A percentile compares a stretch with the other conserved stretches of the same genome.
Evolutionary conservation across 37 sponge, comb jelly and placozoan species (phyloP).

Genomic region (Ianthella basta): DNA sequence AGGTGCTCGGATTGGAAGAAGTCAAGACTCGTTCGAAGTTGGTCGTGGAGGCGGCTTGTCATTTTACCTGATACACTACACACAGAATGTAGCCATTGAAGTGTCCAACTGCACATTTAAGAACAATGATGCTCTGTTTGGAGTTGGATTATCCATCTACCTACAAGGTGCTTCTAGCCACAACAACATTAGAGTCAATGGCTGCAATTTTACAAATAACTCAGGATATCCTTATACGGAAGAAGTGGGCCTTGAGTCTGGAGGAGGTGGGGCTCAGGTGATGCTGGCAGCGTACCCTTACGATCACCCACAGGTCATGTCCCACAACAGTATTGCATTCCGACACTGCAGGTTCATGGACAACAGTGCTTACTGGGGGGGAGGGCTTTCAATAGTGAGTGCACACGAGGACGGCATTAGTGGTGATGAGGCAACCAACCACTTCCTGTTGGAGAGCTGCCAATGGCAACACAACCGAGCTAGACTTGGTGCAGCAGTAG

Average conservation of each 20-base stretch:
- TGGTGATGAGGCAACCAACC: neutral
- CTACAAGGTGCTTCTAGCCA: slow-evolving; percentile 1
- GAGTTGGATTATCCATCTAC: neutral
- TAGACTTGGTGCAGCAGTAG: slow-evolving; percentile 24
- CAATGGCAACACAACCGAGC: slow-evolving; percentile 1
- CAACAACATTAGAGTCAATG: neutral
- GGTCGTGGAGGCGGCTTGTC: slow-evolving; percentile 10
- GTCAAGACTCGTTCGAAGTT: neutral
- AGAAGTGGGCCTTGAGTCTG: slow-evolving; percentile 9
- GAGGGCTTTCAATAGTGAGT: slow-evolving; percentile 13
- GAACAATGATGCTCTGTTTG: slow-evolving; percentile 13
- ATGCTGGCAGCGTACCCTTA: slow-evolving; percentile 13
- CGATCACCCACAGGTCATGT: neutral
- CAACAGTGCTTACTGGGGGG: slow-evolving; percentile 22
- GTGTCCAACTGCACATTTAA: slow-evolving; percentile 4
- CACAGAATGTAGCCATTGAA: neutral
- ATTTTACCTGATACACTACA: neutral
- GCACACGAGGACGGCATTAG: neutral
- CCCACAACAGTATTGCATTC: neutral
- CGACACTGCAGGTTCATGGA: neutral
- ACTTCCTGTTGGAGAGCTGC: neutral
- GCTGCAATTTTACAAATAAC: neutral
- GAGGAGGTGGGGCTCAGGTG: slow-evolving; percentile 15
- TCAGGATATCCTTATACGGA: slow-evolving; percentile 1
- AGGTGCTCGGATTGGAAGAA: neutral